These are phyloP conservation scores for Lordiphosa stackelbergi DNA, from an alignment of 1,140 invertebrate species.

Conservation along the genomic window DNA sequence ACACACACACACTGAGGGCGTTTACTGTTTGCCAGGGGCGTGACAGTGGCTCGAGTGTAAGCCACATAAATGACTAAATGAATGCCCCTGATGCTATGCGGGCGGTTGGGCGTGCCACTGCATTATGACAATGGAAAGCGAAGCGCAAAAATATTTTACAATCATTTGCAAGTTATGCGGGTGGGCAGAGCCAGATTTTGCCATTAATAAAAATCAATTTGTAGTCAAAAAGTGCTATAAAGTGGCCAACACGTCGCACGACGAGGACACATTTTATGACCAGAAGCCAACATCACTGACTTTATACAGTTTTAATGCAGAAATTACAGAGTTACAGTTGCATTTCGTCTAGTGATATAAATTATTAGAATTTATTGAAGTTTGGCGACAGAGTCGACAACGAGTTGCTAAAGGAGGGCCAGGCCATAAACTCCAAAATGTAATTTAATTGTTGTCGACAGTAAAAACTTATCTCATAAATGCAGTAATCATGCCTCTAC, in stretches of 20 bases:
- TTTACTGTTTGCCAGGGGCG: conserved; percentile 8
- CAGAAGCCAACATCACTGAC: conserved; percentile 4
- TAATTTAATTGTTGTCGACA: conserved; percentile 69
- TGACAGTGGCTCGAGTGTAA: conserved; percentile 19
- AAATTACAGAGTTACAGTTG: conserved; percentile 28
- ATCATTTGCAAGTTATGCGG: conserved; percentile 22
- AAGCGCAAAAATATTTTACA: conserved; percentile 36
- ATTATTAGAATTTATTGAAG: conserved; percentile 68
- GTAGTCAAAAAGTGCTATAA: conserved; percentile 29
- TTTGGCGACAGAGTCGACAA: conserved; percentile 51
- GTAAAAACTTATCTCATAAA: conserved; percentile 71
- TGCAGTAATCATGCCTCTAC: conserved; percentile 50
- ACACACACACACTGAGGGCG: neutral
- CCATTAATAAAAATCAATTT: conserved; percentile 43
- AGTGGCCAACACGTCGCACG: conserved; percentile 1
- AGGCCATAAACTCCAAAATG: conserved; percentile 65
- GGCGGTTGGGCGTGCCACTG: conserved; percentile 25
- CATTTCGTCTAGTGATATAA: conserved; percentile 44
- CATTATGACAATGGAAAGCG: conserved; percentile 46
- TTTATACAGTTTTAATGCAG: conserved; percentile 35
- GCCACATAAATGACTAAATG: conserved; percentile 56
- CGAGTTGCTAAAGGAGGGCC: conserved; percentile 10
- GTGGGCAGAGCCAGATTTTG: conserved; percentile 18
- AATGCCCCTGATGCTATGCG: conserved; percentile 41
- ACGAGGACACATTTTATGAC: neutral